Evolutionary conservation across 1,140 invertebrate genomes (phyloP), one percentile per base, ranked within the genome.

Genomic region (Hirudo medicinalis): DNA sequence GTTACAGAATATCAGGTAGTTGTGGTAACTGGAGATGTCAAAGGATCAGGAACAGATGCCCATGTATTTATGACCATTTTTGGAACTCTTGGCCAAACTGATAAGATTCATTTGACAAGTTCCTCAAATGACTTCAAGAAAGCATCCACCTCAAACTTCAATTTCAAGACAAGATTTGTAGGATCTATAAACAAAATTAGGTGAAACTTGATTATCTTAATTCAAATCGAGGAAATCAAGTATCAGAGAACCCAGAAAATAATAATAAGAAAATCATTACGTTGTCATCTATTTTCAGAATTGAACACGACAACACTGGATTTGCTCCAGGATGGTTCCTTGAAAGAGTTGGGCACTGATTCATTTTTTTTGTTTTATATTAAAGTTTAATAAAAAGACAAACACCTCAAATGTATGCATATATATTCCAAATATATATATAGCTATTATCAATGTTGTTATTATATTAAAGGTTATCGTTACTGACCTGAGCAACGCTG

Each of bases 251-350:
- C 19, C 1, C 13, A 15, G 22, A 27, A 17, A 27, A 25, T 63
- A 13, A 13, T 32, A 27, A 15, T 63, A 63, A 27, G 22, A 27
- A 40, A 22, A 32, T 72, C 20, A 72, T 29, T 68, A n/a, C 2
- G 6, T 13, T 67, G 54, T 43, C 22, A 70, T 70, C 36, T 71
- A n/a, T 22, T 66, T 75, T 54, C 27, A 73, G 77, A 60, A 77
- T 83, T 27, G 79, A 82, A 67, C 82, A 83, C 75, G 82, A 83
- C 74, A 82, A 82, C 69, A 79, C 77, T n/a, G 82, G 82, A 27
- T 68, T 79, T 20, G 77, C 72, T 2, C 73, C 82, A n/a, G 81
- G 81, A 17, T 83, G 82, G 81, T 82, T 76, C 73, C 68, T 83
- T n/a, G 81, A 82, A 68, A 78, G 80, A 75, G 79, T 81, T 71